Evolutionary conservation across 2,888 invertebrate genomes (phyloP).

Genomic region (Imbricaverruca yamaguchii): DNA sequence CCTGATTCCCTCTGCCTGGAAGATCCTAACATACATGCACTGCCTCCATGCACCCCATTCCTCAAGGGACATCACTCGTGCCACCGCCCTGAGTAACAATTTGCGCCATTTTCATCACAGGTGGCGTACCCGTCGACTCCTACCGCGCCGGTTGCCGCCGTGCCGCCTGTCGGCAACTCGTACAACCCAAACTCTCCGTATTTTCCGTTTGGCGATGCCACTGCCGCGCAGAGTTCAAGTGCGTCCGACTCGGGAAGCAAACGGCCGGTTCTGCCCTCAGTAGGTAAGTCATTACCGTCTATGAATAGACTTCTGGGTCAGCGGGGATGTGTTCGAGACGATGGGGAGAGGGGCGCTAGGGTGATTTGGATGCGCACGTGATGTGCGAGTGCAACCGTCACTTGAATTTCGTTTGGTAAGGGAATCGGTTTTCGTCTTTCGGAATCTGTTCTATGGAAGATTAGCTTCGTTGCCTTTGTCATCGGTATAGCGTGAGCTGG

Average conservation of each 20-base stretch:
- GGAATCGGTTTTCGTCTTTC: too few relatives aligned
- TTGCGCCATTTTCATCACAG: background rate
- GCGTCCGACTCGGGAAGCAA: background rate
- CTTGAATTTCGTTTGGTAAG: background rate
- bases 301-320: too few relatives aligned
- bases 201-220: background rate
- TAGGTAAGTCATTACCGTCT: background rate
- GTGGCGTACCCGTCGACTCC: background rate
- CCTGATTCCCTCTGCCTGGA: too few relatives aligned
- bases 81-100: too few relatives aligned
- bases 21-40: too few relatives aligned
- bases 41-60: too few relatives aligned
- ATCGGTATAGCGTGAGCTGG: too few relatives aligned
- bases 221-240: background rate
- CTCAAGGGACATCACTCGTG: too few relatives aligned
- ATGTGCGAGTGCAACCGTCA: background rate
- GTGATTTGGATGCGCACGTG: background rate
- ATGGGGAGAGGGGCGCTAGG: too few relatives aligned
- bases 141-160: background rate
- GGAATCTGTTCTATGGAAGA: too few relatives aligned
- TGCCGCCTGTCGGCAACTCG: background rate
- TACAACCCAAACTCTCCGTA: background rate
- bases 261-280: background rate
- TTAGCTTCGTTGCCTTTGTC: too few relatives aligned
- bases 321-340: too few relatives aligned